A percentile compares a stretch with the other conserved stretches of the same genome.
Evolutionary conservation across 2,113 vertebrate species (phyloP).

Genomic region (Anhinga anhinga): DNA sequence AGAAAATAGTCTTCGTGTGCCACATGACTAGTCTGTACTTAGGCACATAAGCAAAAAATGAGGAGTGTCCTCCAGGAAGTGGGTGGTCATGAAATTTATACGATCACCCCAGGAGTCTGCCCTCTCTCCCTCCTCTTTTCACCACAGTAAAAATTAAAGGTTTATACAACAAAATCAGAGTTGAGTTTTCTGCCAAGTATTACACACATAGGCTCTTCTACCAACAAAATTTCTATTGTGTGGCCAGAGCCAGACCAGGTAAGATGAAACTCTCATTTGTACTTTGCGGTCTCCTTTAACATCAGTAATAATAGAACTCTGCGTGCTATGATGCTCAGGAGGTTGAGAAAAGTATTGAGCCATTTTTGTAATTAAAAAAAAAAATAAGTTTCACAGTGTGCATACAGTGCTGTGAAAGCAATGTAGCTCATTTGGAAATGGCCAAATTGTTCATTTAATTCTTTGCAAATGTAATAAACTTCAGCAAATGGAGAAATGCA

Average conservation of each 20-base stretch:
- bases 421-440: not conserved
- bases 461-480: not conserved
- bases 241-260: not conserved
- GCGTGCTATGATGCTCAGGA: not conserved
- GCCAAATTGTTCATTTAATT: not conserved
- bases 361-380: not conserved
- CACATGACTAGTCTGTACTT: not conserved
- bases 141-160: constrained; percentile 29
- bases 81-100: not conserved
- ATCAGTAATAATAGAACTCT: not conserved
- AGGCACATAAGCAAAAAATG: not conserved
- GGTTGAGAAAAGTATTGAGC: not conserved
- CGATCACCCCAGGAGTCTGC: not conserved
- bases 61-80: not conserved
- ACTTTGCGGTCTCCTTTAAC: not conserved
- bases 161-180: constrained; percentile 13
- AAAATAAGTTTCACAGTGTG: not conserved
- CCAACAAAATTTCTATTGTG: not conserved
- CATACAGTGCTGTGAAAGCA: not conserved
- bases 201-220: not conserved
- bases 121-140: constrained; percentile 1
- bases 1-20: not conserved
- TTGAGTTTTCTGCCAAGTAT: constrained; percentile 16
- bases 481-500: not conserved
- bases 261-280: not conserved